Conservation (phyloP, 2,113 vertebrate species). For the Nycticorax nycticorax region DNA sequence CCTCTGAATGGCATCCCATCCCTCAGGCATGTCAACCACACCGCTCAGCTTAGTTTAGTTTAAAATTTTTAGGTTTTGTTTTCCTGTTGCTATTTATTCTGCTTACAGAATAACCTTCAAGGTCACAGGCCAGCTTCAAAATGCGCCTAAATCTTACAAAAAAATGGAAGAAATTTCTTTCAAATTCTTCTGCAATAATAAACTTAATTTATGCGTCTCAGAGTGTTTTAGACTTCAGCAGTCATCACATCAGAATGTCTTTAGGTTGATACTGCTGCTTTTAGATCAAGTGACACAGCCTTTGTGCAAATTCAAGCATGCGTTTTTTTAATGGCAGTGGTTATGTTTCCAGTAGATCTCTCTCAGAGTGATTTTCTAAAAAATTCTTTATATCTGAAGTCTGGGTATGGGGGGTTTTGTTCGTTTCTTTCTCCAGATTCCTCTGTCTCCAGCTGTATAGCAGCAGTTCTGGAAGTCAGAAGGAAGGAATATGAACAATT, state of each 20-base stretch:
- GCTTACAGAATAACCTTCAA: not conserved
- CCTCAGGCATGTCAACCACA: not conserved
- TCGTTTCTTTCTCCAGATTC: not conserved
- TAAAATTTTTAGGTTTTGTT: not conserved
- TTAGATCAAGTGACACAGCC: not conserved
- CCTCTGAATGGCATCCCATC: not conserved
- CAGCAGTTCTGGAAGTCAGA: not conserved
- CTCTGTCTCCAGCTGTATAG: not conserved
- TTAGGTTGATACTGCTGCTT: not conserved
- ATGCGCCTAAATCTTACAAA: not conserved
- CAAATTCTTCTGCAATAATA: not conserved
- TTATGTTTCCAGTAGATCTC: not conserved
- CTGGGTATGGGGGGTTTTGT: not conserved
- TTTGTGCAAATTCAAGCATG: not conserved
- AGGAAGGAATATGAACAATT: not conserved
- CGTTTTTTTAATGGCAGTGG: not conserved
- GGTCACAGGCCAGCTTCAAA: not conserved
- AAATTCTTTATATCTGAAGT: not conserved
- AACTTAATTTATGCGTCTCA: not conserved
- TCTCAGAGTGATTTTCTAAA: not conserved
- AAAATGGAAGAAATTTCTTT: not conserved
- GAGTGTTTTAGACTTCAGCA: not conserved
- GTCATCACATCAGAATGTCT: not conserved
- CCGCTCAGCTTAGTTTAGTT: not conserved
- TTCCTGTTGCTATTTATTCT: not conserved